Percentiles rank a stretch among this genome's conserved stretches.
Evolutionary conservation across 2,113 vertebrate genomes (phyloP).

Genomic region (Chloropsis cyanopogon): DNA sequence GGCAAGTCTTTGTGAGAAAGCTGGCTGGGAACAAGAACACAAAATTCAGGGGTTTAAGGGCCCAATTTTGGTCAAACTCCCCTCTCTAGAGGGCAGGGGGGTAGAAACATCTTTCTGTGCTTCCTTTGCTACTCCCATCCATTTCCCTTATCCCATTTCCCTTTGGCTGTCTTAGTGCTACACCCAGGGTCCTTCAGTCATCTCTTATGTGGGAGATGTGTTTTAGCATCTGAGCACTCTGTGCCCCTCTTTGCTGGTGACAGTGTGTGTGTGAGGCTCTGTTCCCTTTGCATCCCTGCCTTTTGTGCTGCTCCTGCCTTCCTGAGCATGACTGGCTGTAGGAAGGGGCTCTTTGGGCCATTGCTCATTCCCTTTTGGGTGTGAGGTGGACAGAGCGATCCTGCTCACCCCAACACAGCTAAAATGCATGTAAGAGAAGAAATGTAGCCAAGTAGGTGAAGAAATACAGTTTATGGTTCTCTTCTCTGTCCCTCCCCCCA

Average conservation of each 20-base stretch:
- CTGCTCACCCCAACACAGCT: background rate
- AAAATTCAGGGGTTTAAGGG: background rate
- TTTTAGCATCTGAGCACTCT: background rate
- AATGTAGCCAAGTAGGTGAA: background rate
- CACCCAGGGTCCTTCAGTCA: background rate
- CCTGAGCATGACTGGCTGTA: background rate
- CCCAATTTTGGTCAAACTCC: background rate
- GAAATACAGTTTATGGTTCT: background rate
- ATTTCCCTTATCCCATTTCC: background rate
- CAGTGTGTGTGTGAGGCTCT: background rate
- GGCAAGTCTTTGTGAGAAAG: background rate
- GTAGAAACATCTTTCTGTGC: background rate
- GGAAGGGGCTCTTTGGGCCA: background rate
- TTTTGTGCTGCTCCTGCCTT: background rate
- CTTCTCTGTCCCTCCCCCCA: background rate
- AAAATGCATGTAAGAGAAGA: background rate
- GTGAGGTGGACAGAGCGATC: fast-evolving
- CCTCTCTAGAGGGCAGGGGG: fast-evolving
- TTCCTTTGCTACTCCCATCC: background rate
- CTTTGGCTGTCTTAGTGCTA: background rate
- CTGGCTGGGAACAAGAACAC: background rate
- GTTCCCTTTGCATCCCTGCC: background rate
- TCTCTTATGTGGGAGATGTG: background rate
- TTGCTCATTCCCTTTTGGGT: background rate
- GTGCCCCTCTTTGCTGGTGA: background rate